Base-by-base conservation (phyloP, 2,797 vertebrate species). In the Molossus molossus region DNA sequence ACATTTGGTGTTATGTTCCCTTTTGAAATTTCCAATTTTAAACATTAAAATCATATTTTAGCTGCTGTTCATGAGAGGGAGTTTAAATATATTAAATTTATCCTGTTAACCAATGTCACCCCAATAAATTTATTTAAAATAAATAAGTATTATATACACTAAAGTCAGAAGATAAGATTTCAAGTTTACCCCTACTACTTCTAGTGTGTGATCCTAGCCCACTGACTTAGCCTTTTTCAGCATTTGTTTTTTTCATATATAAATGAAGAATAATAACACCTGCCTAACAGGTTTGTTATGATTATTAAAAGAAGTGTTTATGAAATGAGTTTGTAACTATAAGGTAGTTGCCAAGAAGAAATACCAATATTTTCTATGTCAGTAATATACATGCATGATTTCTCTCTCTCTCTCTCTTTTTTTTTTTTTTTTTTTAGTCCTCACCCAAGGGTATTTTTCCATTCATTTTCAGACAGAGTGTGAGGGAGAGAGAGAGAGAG, bases 251-350 rank as follows among this genome's bases (percentile, higher is more conserved):
- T 86, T 86, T 67, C 14, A 86, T 20, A 12, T 69, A 21, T 67
- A 83, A 72, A 53, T 33, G 25, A 17, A 13, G 8, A 77, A 67
- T 58, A 70, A 29, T 53, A 76, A 55, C 3, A 79, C 37, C 21
- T 70, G 40, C 6, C 0, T 55, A 33, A 37, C 64, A 82, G 8
- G 10, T 79, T 64, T 65, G 6, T 72, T 6, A 72, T 67, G 12
- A 82, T 93, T 60, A 76, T 57, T 89, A 53, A 86, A 86, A 89
- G n/a, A 53, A 88, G 17, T 50, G 77, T 69, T 90, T 75, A 64
- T 25, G 7, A 88, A 57, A 72, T 55, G 50, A 83, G 10, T 95
- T 62, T 29, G 1, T 45, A 88, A 90, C 85, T 69, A 27, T 37
- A 67, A 92, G 14, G 37, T n/a, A 75, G n/a, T 29, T 85, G 2